A percentile compares a stretch with the other conserved stretches of the same genome.
phyloP scores from a whole-genome alignment of 2,797 vertebrate genomes.

The Oreochromis mossambicus region DNA sequence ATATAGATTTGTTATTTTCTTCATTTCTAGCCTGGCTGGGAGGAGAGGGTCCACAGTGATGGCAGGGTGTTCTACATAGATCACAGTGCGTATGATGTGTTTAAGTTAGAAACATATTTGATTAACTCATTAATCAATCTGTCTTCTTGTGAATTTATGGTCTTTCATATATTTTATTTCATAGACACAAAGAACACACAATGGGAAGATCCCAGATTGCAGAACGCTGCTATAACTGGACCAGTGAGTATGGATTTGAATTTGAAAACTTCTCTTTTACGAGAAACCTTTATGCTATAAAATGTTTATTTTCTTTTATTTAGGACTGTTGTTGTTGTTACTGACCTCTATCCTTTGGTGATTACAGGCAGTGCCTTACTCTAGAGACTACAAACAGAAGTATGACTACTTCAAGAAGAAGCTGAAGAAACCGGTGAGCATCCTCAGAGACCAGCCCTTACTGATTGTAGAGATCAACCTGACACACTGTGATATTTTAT shows the following conservation, averaged over 20 bases:
- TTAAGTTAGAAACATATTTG: not conserved
- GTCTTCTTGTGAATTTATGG: not conserved
- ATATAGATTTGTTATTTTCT: not conserved
- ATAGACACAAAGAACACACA: slow-evolving; percentile 93
- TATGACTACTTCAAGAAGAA: slow-evolving; percentile 98
- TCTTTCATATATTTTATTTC: not conserved
- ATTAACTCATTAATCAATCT: not conserved
- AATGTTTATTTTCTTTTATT: not conserved
- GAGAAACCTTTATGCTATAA: too few relatives aligned
- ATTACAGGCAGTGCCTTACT: slow-evolving; percentile 94
- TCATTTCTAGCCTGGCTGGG: slow-evolving; percentile 87
- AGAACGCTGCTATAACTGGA: slow-evolving; percentile 90
- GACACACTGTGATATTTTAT: not conserved
- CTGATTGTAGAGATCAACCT: not conserved
- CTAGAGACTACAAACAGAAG: slow-evolving; percentile 97
- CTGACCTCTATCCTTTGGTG: not conserved
- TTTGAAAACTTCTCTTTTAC: not conserved
- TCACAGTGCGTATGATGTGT: slow-evolving; percentile 82
- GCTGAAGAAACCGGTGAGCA: slow-evolving; percentile 90
- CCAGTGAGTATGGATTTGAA: slow-evolving; percentile 76
- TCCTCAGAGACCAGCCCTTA: not conserved
- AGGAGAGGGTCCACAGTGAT: slow-evolving; percentile 91
- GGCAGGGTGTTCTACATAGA: slow-evolving; percentile 95
- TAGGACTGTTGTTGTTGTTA: not conserved
- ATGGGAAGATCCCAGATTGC: slow-evolving; percentile 95